Evolutionary conservation across 2,797 vertebrate genomes (phyloP), one percentile per base, ranked within the genome.

Genomic region (Gymnothorax javanicus): DNA sequence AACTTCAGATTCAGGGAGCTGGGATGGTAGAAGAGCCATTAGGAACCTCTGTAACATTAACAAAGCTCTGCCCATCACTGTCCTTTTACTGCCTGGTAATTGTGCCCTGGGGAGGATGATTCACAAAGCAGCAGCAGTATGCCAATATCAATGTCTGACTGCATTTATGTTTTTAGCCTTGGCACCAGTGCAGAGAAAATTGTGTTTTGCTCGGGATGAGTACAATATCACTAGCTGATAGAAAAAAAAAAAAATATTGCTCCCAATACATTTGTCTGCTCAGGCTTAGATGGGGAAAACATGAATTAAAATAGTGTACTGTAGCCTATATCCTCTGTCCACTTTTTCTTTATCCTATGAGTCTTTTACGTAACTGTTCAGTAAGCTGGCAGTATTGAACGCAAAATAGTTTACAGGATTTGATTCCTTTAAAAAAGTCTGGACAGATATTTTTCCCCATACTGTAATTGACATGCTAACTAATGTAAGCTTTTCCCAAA

Each of bases 371-470:
- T 50, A 83, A 59, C 71, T 87, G 12, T 75, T 33, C 57, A 62
- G 13, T 50, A 50, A 77, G 20, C 73, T 50, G 43, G 52, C 43
- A 50, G n/a, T 59, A 59, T 13, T 9, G 58, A 60, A 62, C 33
- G 17, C 33, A 86, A 64, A 43, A 87, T 89, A 20, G 92, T 94
- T 95, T 92, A 92, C 92, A 92, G 11, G 84, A 90, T 93, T 94
- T 94, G 91, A 91, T 60, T 89, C 94, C 95, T 95, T 96, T 96
- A 96, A 96, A 95, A 77, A 87, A 91, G 90, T 85, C 17, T 56
- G 87, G 88, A 89, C 59, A 88, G 56, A 62, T 43, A 17, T 54
- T 79, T 64, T 85, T 25, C 79, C 23, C 85, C 50, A 25, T 54
- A 67, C 64, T 67, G 23, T 67, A 50, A 20, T 67, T 43, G 59